A percentile compares a stretch with the other conserved stretches of the same genome.
phyloP scores from a whole-genome alignment of 2,888 invertebrate species.

The Lissocephala sabroskyi region DNA sequence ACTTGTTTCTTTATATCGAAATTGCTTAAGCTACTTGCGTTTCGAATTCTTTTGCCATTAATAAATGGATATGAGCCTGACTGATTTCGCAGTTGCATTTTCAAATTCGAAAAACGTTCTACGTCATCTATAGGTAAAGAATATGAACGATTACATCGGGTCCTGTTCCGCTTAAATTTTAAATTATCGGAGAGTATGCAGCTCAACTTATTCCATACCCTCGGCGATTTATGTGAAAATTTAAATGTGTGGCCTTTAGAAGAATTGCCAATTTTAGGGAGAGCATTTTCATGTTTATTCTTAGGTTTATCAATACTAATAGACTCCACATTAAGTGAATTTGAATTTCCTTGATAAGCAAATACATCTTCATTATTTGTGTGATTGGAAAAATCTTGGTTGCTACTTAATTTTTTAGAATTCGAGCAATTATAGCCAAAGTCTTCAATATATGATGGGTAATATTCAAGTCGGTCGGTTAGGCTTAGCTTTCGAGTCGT shows the following conservation, averaged over 20 bases:
- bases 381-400: too few relatives aligned
- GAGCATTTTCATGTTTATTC: too few relatives aligned
- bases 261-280: slow-evolving; percentile 1
- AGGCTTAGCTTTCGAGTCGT: slow-evolving; percentile 71
- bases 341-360: too few relatives aligned
- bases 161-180: slow-evolving; percentile 57
- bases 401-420: too few relatives aligned
- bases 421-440: too few relatives aligned
- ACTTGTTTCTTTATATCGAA: too few relatives aligned
- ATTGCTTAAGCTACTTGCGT: slow-evolving; percentile 12
- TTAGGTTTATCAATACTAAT: too few relatives aligned
- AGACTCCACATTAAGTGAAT: too few relatives aligned
- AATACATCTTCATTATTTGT: too few relatives aligned
- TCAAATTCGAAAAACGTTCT: slow-evolving; percentile 57
- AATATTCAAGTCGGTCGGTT: slow-evolving; percentile 86
- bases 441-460: too few relatives aligned
- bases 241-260: neutral
- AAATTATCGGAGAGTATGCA: slow-evolving; percentile 88
- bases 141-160: slow-evolving; percentile 81
- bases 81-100: slow-evolving; percentile 45
- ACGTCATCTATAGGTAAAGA: slow-evolving; percentile 82
- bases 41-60: slow-evolving; percentile 6
- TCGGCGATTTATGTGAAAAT: slow-evolving; percentile 30
- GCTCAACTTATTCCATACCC: slow-evolving; percentile 74
- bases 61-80: slow-evolving; percentile 48